phyloP scores from a whole-genome alignment of 2,888 invertebrate genomes.

The Drosophila peninsularis region DNA sequence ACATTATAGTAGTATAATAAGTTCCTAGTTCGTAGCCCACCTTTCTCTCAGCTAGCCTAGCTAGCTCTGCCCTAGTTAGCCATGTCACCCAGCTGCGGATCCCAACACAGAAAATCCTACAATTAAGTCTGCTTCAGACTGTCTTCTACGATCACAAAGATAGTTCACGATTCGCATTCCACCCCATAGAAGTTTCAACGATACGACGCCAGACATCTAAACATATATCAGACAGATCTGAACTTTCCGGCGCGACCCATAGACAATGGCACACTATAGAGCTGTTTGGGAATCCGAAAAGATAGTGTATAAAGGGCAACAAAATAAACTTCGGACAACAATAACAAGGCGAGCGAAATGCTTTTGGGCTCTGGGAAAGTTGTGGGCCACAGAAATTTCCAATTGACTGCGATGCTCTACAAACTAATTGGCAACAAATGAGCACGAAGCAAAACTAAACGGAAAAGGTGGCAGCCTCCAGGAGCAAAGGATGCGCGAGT shows the following conservation, averaged over 20 bases:
- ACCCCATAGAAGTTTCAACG: not conserved
- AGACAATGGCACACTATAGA: not conserved
- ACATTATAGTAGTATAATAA: too few relatives aligned
- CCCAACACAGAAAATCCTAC: too few relatives aligned
- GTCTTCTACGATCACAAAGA: too few relatives aligned
- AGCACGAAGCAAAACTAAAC: slow-evolving; percentile 60
- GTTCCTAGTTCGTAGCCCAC: too few relatives aligned
- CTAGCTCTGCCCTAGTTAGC: too few relatives aligned
- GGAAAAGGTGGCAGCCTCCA: slow-evolving; percentile 12
- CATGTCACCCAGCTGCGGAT: too few relatives aligned
- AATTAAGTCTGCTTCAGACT: too few relatives aligned
- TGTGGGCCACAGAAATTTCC: slow-evolving; percentile 61
- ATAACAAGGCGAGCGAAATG: slow-evolving; percentile 12
- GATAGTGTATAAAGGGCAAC: slow-evolving; percentile 8
- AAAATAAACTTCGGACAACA: slow-evolving; percentile 8
- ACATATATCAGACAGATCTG: not conserved
- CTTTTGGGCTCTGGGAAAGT: slow-evolving; percentile 7
- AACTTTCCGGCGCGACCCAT: not conserved
- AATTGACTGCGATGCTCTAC: slow-evolving; percentile 77
- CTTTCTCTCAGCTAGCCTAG: too few relatives aligned
- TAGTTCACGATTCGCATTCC: too few relatives aligned
- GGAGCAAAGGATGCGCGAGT: slow-evolving; percentile 2
- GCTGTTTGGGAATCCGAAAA: not conserved
- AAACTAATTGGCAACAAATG: slow-evolving; percentile 81
- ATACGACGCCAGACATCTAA: not conserved